phyloP scores from a whole-genome alignment of 2,113 vertebrate species.

The Montifringilla adamsi region DNA sequence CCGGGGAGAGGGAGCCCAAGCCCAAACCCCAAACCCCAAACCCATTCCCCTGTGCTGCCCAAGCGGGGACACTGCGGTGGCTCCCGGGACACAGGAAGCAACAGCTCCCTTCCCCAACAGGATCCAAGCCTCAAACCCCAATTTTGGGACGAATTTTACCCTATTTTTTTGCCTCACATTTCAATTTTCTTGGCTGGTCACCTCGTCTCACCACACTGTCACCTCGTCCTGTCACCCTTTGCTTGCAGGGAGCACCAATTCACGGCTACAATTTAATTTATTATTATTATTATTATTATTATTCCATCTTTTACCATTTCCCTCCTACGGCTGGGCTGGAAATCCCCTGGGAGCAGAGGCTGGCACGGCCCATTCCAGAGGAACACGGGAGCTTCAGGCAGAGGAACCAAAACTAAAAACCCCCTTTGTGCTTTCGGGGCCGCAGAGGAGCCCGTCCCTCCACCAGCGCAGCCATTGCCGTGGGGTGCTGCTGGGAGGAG shows the following conservation, averaged over 20 bases:
- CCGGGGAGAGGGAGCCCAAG: too few species aligned
- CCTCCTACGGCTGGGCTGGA: fast-evolving
- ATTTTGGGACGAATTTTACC: too few species aligned
- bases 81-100: too few species aligned
- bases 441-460: neutral
- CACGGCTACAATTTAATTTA: neutral
- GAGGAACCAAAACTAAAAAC: neutral
- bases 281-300: neutral
- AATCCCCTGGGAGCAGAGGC: neutral
- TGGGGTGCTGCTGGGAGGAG: neutral
- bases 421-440: neutral
- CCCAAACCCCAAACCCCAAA: too few species aligned
- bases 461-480: neutral
- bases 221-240: too few species aligned
- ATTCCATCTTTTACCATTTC: neutral
- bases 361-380: neutral
- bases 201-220: too few species aligned
- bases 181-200: too few species aligned
- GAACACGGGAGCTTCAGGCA: fast-evolving
- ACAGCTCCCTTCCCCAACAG: too few species aligned
- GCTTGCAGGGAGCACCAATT: neutral
- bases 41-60: too few species aligned
- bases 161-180: too few species aligned
- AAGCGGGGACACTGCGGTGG: too few species aligned
- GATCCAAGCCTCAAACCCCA: too few species aligned